These are phyloP conservation scores for Pardalotus punctatus DNA, from an alignment of 2,113 vertebrate genomes.

Conservation along the genomic window DNA sequence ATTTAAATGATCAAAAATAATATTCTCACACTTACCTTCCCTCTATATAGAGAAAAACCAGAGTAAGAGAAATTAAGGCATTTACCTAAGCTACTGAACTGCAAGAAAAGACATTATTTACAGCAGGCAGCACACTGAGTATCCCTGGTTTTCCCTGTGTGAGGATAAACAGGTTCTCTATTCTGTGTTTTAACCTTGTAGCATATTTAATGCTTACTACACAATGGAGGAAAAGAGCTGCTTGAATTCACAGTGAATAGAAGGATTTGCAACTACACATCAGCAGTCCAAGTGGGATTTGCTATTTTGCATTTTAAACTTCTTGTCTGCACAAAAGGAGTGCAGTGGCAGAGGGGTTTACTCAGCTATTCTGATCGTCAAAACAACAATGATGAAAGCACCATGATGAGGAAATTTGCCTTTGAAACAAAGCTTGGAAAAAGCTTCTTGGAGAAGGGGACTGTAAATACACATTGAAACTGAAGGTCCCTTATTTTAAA, in stretches of 20 bases:
- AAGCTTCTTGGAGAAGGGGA: neutral
- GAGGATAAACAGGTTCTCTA: neutral
- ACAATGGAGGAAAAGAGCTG: neutral
- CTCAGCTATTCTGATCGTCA: neutral
- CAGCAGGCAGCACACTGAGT: neutral
- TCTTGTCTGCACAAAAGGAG: neutral
- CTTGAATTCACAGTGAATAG: neutral
- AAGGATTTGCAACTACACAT: neutral
- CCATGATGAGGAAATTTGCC: neutral
- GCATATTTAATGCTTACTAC: neutral
- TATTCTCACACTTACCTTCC: neutral
- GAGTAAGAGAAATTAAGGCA: neutral
- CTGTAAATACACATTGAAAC: rapidly evolving
- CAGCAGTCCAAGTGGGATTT: neutral
- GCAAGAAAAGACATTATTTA: neutral
- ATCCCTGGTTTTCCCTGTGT: neutral
- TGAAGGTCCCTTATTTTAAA: neutral
- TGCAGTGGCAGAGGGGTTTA: neutral
- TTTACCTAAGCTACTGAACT: neutral
- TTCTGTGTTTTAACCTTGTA: neutral
- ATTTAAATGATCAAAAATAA: neutral
- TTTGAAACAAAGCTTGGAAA: neutral
- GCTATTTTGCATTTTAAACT: constrained; percentile 11
- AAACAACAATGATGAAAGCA: neutral
- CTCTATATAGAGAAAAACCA: neutral